phyloP scores from a whole-genome alignment of 1,140 invertebrate genomes.

The Dreissena polymorpha region DNA sequence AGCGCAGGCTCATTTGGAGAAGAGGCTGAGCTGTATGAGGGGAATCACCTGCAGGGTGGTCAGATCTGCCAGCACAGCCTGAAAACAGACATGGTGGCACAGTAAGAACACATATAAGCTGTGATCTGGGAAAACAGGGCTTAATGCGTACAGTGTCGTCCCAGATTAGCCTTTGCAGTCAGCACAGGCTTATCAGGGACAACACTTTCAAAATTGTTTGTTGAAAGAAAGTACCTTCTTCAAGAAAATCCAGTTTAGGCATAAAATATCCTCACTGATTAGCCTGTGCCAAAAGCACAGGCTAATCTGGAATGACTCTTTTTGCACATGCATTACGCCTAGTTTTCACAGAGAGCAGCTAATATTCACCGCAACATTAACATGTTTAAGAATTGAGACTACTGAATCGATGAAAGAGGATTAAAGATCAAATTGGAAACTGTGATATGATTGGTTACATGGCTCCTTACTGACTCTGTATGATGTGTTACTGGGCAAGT shows the following conservation, averaged over 20 bases:
- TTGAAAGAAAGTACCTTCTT: neutral
- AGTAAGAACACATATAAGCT: neutral
- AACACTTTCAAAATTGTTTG: neutral
- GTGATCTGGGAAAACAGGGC: neutral
- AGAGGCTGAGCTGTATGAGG: slow-evolving; percentile 83
- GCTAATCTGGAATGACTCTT: no score
- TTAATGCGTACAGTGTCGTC: neutral
- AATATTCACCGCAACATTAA: no score
- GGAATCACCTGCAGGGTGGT: slow-evolving; percentile 94
- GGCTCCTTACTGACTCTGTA: no score
- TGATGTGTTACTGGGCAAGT: no score
- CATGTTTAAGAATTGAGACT: no score
- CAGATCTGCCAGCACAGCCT: slow-evolving; percentile 93
- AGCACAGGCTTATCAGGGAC: no score
- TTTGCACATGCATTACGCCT: no score
- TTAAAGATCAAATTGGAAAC: no score
- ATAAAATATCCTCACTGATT: neutral
- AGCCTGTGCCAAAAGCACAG: no score
- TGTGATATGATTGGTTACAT: no score
- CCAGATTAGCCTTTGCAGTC: neutral
- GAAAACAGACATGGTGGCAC: slow-evolving; percentile 67
- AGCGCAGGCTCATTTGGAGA: slow-evolving; percentile 69
- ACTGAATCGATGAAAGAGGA: no score
- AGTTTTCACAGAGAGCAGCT: no score
- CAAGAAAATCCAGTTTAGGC: neutral